Evolutionary conservation across 2,113 vertebrate genomes (phyloP), one percentile per base, ranked within the genome.

Genomic region (Dicrurus megarhynchus): DNA sequence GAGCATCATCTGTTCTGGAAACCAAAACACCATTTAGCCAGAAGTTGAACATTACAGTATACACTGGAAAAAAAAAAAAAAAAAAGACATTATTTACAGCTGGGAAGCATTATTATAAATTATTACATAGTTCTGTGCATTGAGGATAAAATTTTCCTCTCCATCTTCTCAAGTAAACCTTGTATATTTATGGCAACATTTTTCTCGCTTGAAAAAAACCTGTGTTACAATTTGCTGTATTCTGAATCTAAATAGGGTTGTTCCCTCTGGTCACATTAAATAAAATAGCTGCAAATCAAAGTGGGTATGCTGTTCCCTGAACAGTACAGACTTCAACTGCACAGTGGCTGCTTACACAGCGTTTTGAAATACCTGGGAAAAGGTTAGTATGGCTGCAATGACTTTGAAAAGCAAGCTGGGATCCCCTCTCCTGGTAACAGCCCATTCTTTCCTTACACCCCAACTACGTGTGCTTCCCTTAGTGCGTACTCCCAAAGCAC

Each of bases 241-340:
- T 90, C 41, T 83, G 59, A 61, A 77, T 53, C 22, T 44, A 73
- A 85, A 80, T 15, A 21, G 13, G 13, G 4, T 57, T 60, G 17
- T 44, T 87, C 61, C 74, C 69, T 88, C n/a, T 69, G 41, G 20
- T 49, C 61, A 94, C 53, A 73, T 56, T 26, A 91, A 87, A 87
- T n/a, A 73, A 75, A 90, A 79, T 12, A 93, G 65, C 70, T 91
- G 37, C 37, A 49, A 35, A 46, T 57, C 57, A 73, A 79, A 83
- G 33, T 27, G 10, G 20, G 52, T 79, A 60, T 32, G n/a, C 42
- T 88, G 14, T 28, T 74, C 63, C 32, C 75, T 65, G 67, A 94
- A 63, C 57, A 65, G 76, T 12, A 73, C 65, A 85, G 53, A 37
- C 20, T 87, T 81, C 74, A 83, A 19, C 30, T 75, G 56, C 0